Evolutionary conservation across 37 sponge, comb jelly and placozoan species (phyloP).

Genomic region (Theonella swinhoei): DNA sequence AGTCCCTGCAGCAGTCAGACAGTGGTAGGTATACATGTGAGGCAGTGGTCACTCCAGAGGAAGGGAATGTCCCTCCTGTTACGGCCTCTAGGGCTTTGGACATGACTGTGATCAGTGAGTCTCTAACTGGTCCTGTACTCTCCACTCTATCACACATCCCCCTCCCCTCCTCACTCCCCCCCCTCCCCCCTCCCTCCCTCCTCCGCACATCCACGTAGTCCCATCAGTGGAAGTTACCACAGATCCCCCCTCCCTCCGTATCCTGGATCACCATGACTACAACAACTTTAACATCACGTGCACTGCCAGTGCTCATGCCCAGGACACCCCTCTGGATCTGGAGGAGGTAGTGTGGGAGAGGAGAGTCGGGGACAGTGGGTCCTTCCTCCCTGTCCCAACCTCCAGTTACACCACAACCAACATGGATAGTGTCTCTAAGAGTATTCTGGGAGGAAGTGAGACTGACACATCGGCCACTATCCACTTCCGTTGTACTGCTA

Average conservation of each 20-base stretch:
- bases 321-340: neutral
- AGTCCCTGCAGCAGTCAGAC: constrained; percentile 1
- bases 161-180: too few relatives aligned
- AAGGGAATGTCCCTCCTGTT: neutral
- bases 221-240: neutral
- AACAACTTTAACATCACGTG: neutral
- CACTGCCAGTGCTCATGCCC: neutral
- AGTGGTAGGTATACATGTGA: neutral
- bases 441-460: neutral
- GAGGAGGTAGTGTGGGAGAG: neutral
- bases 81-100: too few relatives aligned
- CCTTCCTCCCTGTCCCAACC: neutral
- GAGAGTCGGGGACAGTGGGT: neutral
- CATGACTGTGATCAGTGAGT: neutral
- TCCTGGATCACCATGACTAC: neutral
- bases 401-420: neutral
- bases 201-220: neutral
- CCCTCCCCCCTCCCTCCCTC: neutral
- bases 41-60: neutral
- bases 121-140: neutral
- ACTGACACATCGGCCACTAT: neutral
- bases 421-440: neutral
- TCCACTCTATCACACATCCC: too few relatives aligned
- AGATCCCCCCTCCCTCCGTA: neutral
- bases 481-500: neutral